phyloP scores from a whole-genome alignment of 2,797 vertebrate species.

The Scleropages formosus region DNA sequence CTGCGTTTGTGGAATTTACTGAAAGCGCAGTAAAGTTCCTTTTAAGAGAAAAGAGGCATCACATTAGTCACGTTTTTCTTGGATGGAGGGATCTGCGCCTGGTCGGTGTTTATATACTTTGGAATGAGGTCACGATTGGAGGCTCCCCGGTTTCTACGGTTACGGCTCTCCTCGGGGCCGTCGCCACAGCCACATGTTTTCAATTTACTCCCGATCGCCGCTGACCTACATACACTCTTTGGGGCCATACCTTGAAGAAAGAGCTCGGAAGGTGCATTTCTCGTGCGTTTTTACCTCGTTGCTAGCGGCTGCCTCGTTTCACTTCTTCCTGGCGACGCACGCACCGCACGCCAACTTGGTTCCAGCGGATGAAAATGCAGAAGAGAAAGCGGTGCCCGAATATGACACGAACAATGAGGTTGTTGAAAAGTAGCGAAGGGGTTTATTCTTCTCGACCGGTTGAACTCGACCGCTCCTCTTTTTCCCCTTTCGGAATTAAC shows the following conservation, averaged over 20 bases:
- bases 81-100: conserved; percentile 27
- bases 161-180: conserved; percentile 23
- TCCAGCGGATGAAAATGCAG: background rate
- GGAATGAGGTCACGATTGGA: conserved; percentile 44
- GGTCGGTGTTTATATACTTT: conserved; percentile 47
- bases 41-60: conserved; percentile 1
- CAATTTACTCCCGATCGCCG: conserved; percentile 35
- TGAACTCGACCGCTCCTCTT: background rate
- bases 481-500: too few relatives aligned
- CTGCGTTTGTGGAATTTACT: background rate
- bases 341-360: background rate
- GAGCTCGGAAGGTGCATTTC: background rate
- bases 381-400: background rate
- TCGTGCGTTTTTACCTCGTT: background rate
- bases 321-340: background rate
- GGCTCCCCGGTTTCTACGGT: conserved; percentile 34
- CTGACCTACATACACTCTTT: conserved; percentile 44
- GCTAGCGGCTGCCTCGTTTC: background rate
- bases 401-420: too few relatives aligned
- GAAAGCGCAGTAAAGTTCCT: conserved; percentile 2
- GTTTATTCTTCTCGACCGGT: background rate
- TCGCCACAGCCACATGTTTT: conserved; percentile 38
- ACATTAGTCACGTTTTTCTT: conserved; percentile 30
- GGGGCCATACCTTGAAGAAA: conserved; percentile 23
- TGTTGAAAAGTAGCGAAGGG: background rate